Evolutionary conservation across 2,797 vertebrate genomes (phyloP).

Genomic region (Halcyon chelicuti): DNA sequence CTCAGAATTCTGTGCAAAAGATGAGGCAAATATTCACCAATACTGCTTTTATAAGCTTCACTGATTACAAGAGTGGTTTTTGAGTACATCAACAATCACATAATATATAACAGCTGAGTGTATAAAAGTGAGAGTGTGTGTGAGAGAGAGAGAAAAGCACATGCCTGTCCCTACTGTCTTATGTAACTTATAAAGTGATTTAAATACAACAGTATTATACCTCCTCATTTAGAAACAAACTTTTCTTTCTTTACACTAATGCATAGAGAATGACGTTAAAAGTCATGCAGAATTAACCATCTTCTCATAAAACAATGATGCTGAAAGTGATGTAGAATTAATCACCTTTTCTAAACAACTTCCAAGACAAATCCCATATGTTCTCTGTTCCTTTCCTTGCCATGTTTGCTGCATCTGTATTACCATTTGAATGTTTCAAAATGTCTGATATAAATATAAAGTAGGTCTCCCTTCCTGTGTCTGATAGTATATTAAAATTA

Average conservation of each 20-base stretch:
- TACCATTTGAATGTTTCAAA: background rate
- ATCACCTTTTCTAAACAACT: background rate
- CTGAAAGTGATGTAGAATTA: background rate
- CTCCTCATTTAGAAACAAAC: background rate
- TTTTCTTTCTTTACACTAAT: background rate
- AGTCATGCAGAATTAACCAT: background rate
- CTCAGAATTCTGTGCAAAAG: background rate
- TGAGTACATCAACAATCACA: background rate
- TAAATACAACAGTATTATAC: background rate
- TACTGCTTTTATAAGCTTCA: background rate
- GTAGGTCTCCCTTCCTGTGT: background rate
- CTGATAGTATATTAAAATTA: background rate
- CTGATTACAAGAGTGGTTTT: background rate
- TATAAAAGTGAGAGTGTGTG: background rate
- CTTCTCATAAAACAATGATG: background rate
- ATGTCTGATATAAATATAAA: constrained; percentile 1
- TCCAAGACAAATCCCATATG: background rate
- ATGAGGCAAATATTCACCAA: background rate
- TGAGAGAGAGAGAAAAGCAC: background rate
- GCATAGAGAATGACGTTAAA: background rate
- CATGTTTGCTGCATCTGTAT: background rate
- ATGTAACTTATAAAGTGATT: background rate
- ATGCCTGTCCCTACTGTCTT: background rate
- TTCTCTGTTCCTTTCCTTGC: background rate
- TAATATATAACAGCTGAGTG: background rate